Evolutionary conservation across 2,113 vertebrate species (phyloP), one percentile per base, ranked within the genome.

Genomic region (Bothrops jararaca): DNA sequence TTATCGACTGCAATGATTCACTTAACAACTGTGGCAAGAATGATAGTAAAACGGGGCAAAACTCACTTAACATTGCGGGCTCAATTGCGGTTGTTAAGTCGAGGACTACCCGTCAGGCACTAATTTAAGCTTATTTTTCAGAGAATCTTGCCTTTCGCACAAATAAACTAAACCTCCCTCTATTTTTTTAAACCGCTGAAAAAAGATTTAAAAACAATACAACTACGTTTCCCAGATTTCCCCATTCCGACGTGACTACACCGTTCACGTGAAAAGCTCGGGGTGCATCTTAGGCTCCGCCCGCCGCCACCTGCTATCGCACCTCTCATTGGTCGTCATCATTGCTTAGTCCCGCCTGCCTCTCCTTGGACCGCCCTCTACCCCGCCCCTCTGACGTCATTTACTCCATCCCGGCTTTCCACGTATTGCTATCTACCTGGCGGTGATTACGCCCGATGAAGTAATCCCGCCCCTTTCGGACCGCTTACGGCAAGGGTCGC

Each of bases 271-370:
- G 39, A 53, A 13, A 69, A 23, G 50, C 48, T 50, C 8, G 48
- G 48, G 7, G 1, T 29, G 6, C 80, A 0, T 0, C 39, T 12
- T 24, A 9, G 5, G 2, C 34, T 48, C 0, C 0, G 0, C 0
- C 48, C n/a, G 13, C 64, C n/a, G 5, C 11, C 5, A 4, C 0
- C 57, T 1, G n/a, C 87, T 12, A 91, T 92, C 93, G 85, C 92
- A 0, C 2, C 18, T 57, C 64, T 20, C 57, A 85, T 93, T 93
- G 86, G 69, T 13, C 10, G 1, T 2, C 9, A 2, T 9, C 26
- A 0, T 10, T 5, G 7, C 9, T 64, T 64, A n/a, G 45, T 18
- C 26, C 15, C 39, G 39, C 50, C 85, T 4, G 15, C 34, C 4
- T 11, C 11, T 10, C 2, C 42, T 64, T 92, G 58, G 52, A 53